Base-by-base conservation (phyloP, 2,888 invertebrate genomes). In the Spilosoma lubricipeda region DNA sequence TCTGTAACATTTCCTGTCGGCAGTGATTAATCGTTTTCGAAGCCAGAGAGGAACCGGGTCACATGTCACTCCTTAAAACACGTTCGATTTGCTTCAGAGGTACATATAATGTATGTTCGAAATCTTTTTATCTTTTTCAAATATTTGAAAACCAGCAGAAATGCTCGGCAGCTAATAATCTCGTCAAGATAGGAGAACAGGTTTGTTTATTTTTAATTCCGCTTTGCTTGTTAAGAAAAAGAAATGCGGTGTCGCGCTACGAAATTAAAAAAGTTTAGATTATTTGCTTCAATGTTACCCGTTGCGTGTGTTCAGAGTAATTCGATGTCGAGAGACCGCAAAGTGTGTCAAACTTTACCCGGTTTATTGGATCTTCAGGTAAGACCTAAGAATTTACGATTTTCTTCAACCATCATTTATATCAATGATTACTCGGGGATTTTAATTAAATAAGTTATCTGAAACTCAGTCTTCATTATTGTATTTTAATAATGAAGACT, bases 181-280 rank as follows among this genome's bases (percentile, higher is more conserved):
- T 67, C 64, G 5, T 23, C 18, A 67, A 13, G 48, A 13, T 9
- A 63, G 30, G 39, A 67, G 63, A 72, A 75, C 72, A 48, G 23
- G 4, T 0, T 13, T 9, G 68, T 68, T 76, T 74, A 64, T 69
- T 77, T 78, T 76, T 71, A 42, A 77, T 80, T 75, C 42, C 36
- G 27, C 67, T 69, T 56, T 13, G 30, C 64, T n/a, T n/a, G n/a
- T n/a, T n/a, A n/a, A n/a, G n/a, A n/a, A n/a, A n/a, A n/a, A n/a
- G n/a, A n/a, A n/a, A n/a, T n/a, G 52, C 76, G 36, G 33, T 66
- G 68, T 30, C 33, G 36, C 30, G 23, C n/a, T 13, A 36, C 3
- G 7, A 65, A 69, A 77, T 81, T 79, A 73, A 77, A 76, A 80
- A 79, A 83, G 74, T 79, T 81, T 27, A 66, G 69, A 74, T 76